phyloP scores from a whole-genome alignment of 2,888 invertebrate species.

The Sarcophaga carnaria region DNA sequence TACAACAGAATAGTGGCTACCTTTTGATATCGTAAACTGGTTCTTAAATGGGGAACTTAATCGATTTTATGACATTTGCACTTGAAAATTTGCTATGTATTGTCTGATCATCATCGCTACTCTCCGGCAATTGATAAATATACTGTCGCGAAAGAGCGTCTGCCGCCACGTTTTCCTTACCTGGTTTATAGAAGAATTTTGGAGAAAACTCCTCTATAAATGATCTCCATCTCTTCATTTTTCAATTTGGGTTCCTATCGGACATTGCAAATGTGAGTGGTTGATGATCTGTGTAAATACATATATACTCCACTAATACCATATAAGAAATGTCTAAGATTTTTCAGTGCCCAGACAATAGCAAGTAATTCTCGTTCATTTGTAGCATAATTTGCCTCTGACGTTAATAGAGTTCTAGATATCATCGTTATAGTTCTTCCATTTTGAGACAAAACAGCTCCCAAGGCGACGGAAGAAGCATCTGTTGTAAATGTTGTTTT shows the following conservation, averaged over 20 bases:
- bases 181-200: not conserved
- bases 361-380: too few relatives aligned
- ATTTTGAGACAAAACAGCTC: not conserved
- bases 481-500: too few relatives aligned
- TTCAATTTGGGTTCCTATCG: conserved; percentile 9
- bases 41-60: conserved; percentile 40
- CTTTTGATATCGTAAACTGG: conserved; percentile 31
- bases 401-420: too few relatives aligned
- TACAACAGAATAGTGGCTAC: not conserved
- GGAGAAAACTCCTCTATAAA: not conserved
- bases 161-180: conserved; percentile 18
- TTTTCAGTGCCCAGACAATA: too few relatives aligned
- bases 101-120: conserved; percentile 29
- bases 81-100: conserved; percentile 5
- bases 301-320: too few relatives aligned
- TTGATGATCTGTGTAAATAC: too few relatives aligned
- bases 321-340: too few relatives aligned
- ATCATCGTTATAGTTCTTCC: too few relatives aligned
- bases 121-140: conserved; percentile 19
- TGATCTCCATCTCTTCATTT: not conserved
- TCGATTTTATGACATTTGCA: conserved; percentile 9
- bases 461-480: not conserved
- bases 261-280: too few relatives aligned
- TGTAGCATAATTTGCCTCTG: too few relatives aligned
- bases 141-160: conserved; percentile 23